These are phyloP conservation scores for Asarcornis scutulata DNA, from an alignment of 2,113 vertebrate genomes.

Conservation along the genomic window DNA sequence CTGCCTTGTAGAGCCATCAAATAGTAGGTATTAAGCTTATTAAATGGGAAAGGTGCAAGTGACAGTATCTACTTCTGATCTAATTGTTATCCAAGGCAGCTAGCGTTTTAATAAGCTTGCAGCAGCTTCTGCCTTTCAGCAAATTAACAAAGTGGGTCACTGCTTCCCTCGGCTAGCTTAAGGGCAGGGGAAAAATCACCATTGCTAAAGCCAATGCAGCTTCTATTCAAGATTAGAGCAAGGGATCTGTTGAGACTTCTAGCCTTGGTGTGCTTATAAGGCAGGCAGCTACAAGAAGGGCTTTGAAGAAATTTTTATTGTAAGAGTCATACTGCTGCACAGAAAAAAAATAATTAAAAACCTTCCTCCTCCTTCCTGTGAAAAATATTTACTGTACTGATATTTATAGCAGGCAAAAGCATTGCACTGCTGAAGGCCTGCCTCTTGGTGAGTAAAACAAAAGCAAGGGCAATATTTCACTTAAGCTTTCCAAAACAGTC, in stretches of 20 bases:
- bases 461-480: background rate
- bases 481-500: background rate
- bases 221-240: background rate
- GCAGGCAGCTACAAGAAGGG: background rate
- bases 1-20: background rate
- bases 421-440: background rate
- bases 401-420: background rate
- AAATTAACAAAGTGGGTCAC: slow-evolving; percentile 32
- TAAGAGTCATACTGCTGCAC: background rate
- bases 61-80: background rate
- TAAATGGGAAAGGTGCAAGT: background rate
- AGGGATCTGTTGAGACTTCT: background rate
- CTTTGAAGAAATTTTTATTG: background rate
- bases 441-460: background rate
- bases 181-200: background rate
- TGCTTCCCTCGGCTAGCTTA: background rate
- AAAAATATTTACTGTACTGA: background rate
- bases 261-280: background rate
- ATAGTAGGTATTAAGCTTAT: background rate
- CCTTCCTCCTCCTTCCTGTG: background rate
- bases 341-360: background rate
- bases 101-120: background rate
- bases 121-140: slow-evolving; percentile 21
- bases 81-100: background rate
- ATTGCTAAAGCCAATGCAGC: background rate